Percentiles rank a stretch among this genome's conserved stretches.
Conservation (phyloP, 2,888 invertebrate species). For the Phymatocera aterrima region DNA sequence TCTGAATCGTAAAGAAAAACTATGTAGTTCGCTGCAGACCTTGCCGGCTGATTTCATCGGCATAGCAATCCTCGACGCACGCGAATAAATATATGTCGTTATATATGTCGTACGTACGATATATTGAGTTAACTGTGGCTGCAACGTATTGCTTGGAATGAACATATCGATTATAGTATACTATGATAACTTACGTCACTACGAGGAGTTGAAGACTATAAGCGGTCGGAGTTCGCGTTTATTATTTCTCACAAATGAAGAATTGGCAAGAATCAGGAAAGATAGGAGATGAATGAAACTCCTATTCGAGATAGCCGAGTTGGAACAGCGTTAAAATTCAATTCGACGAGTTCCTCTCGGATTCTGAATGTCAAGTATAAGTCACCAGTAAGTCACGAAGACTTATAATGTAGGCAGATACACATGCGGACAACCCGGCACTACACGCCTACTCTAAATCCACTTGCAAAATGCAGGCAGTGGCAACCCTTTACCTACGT, state of each 20-base stretch:
- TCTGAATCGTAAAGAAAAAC: conserved; percentile 31
- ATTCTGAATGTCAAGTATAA: background rate
- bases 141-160: conserved; percentile 30
- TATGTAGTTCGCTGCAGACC: conserved; percentile 15
- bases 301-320: background rate
- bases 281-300: background rate
- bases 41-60: conserved; percentile 34
- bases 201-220: background rate
- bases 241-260: background rate
- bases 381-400: background rate
- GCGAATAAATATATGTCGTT: conserved; percentile 33
- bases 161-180: conserved; percentile 33
- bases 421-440: background rate
- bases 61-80: conserved; percentile 8
- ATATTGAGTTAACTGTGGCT: conserved; percentile 1
- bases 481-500: conserved; percentile 29
- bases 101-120: background rate
- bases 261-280: background rate
- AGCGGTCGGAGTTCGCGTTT: too few species aligned
- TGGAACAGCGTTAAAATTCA: background rate
- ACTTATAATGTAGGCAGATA: background rate
- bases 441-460: conserved; percentile 39
- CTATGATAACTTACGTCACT: conserved; percentile 13
- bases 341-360: background rate
- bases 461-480: conserved; percentile 33